Evolutionary conservation across 2,797 vertebrate genomes (phyloP).

Genomic region (Pempheris klunzingeri): DNA sequence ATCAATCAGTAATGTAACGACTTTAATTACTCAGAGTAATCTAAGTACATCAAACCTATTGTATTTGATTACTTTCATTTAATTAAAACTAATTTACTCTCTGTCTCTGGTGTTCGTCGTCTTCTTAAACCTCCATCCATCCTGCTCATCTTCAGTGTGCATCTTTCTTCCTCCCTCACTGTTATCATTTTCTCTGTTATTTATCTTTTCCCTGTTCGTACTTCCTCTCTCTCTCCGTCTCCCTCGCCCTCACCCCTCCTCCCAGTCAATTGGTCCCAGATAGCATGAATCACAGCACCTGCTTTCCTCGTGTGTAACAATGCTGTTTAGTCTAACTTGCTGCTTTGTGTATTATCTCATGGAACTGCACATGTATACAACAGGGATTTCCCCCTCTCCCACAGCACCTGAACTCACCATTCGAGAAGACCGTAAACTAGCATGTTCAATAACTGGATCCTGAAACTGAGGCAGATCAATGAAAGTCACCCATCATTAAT

Average conservation of each 20-base stretch:
- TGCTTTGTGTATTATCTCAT: constrained; percentile 19
- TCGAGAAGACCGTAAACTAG: not conserved
- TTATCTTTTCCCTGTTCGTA: not conserved
- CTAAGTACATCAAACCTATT: too few relatives aligned
- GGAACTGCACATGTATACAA: constrained; percentile 2
- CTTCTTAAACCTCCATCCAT: not conserved
- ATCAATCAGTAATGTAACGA: too few relatives aligned
- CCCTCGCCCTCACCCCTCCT: not conserved
- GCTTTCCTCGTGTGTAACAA: not conserved
- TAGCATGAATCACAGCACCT: not conserved
- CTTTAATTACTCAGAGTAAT: too few relatives aligned
- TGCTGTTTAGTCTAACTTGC: constrained; percentile 26
- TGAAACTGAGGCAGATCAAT: too few relatives aligned
- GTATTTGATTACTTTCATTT: too few relatives aligned
- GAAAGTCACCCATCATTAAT: not conserved
- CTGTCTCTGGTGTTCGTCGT: too few relatives aligned
- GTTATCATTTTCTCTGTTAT: not conserved
- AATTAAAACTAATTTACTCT: too few relatives aligned
- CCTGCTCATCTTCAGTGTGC: not conserved
- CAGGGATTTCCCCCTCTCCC: constrained; percentile 12
- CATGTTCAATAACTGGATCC: not conserved
- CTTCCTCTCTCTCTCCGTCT: not conserved
- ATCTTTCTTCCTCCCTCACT: not conserved
- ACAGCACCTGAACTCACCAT: constrained; percentile 9
- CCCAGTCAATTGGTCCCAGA: not conserved